phyloP scores from a whole-genome alignment of 92 coral and sea anemone species.

The Parazoanthus darwini region DNA sequence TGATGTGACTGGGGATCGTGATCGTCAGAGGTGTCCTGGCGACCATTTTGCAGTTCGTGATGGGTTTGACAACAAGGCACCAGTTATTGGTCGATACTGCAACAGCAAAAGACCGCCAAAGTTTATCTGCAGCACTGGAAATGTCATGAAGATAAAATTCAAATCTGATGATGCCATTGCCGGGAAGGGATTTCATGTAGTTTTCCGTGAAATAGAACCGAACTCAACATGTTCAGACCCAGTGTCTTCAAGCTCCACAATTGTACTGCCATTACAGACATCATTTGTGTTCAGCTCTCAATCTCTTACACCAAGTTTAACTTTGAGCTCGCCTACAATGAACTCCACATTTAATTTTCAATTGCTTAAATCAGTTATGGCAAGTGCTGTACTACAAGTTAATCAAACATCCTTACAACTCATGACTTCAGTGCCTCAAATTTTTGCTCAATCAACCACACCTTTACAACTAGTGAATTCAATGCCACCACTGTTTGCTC shows the following conservation, averaged over 20 bases:
- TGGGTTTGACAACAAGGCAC: conserved; percentile 55
- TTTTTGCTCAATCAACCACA: background rate
- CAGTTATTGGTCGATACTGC: conserved; percentile 73
- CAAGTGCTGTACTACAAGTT: background rate
- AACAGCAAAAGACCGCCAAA: conserved; percentile 75
- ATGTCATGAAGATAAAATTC: conserved; percentile 55
- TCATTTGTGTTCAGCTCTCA: conserved; percentile 5
- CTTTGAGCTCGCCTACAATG: conserved; percentile 19
- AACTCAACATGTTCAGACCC: conserved; percentile 57
- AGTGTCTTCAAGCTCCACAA: conserved; percentile 43
- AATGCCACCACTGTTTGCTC: background rate
- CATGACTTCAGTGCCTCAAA: background rate
- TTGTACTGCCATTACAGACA: conserved; percentile 48
- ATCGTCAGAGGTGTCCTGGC: conserved; percentile 61
- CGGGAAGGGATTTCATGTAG: conserved; percentile 63
- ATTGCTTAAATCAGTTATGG: background rate
- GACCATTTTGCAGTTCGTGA: conserved; percentile 73
- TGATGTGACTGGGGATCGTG: conserved; percentile 69
- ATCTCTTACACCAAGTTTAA: background rate
- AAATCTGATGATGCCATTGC: conserved; percentile 78
- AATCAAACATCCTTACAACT: background rate
- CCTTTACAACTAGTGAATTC: background rate
- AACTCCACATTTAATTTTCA: conserved; percentile 6
- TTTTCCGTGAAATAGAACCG: conserved; percentile 59
- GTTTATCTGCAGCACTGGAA: conserved; percentile 69